These are phyloP conservation scores for Drosophila atroscutellata DNA, from an alignment of 2,888 invertebrate species.

Conservation along the genomic window DNA sequence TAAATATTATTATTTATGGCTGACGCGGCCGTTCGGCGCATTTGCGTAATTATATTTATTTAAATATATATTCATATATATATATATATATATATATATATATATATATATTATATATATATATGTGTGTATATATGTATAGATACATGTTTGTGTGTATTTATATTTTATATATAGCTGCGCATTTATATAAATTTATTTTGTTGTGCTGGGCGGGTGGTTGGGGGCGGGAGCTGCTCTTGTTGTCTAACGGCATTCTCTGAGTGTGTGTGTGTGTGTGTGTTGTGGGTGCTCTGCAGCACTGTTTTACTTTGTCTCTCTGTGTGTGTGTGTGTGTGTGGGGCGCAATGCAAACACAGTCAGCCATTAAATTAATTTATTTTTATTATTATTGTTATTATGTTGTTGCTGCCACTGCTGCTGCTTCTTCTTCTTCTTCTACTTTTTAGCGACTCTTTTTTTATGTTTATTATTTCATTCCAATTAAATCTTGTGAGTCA, in stretches of 20 bases:
- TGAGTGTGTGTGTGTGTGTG: slow-evolving; percentile 3
- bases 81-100: background rate
- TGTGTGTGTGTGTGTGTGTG: slow-evolving; percentile 9
- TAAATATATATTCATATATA: slow-evolving; percentile 43
- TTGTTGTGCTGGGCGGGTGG: slow-evolving; percentile 8
- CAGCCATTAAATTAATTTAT: slow-evolving; percentile 82
- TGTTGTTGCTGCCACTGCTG: slow-evolving; percentile 56
- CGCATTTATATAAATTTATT: slow-evolving; percentile 57
- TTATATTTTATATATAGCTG: slow-evolving; percentile 15
- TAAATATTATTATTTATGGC: slow-evolving; percentile 79
- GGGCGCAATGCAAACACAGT: slow-evolving; percentile 42
- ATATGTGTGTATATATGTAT: background rate
- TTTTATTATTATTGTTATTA: slow-evolving; percentile 82
- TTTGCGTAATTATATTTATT: slow-evolving; percentile 74
- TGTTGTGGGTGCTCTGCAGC: background rate
- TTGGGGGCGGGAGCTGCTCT: background rate
- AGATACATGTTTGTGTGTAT: background rate
- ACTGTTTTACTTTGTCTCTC: slow-evolving; percentile 16
- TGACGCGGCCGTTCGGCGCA: slow-evolving; percentile 25
- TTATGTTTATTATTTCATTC: slow-evolving; percentile 80
- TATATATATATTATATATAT: background rate
- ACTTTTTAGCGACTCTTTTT: slow-evolving; percentile 46
- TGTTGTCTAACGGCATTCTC: slow-evolving; percentile 21
- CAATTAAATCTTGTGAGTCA: slow-evolving; percentile 78
- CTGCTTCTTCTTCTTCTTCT: background rate